Percentiles rank a stretch among this genome's conserved stretches.
phyloP scores from a whole-genome alignment of 2,113 vertebrate genomes.

The Perca schrenkii region DNA sequence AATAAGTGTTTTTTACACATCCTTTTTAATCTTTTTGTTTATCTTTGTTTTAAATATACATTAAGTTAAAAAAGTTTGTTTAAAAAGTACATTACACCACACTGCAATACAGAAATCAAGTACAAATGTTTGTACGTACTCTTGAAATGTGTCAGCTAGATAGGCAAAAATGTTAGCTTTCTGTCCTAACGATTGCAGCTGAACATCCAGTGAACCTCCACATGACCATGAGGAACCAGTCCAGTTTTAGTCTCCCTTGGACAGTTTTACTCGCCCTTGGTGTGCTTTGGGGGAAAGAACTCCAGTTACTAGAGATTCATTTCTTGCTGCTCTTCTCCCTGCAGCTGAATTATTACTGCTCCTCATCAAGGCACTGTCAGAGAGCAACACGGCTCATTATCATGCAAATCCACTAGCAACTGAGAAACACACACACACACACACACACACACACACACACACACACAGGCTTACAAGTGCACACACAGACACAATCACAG shows the following conservation, averaged over 20 bases:
- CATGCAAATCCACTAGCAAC: slow-evolving; percentile 59
- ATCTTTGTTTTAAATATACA: neutral
- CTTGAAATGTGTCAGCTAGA: neutral
- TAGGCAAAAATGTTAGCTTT: neutral
- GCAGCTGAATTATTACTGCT: slow-evolving; percentile 44
- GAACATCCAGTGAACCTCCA: neutral
- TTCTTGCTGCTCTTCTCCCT: slow-evolving; percentile 29
- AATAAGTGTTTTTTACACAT: neutral
- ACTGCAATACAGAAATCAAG: neutral
- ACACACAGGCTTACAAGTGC: slow-evolving; percentile 8
- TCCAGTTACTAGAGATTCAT: slow-evolving; percentile 21
- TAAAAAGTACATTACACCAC: neutral
- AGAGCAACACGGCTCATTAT: slow-evolving; percentile 62
- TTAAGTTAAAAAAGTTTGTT: neutral
- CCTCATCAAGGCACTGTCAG: slow-evolving; percentile 50
- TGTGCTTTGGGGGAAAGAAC: neutral
- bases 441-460: neutral
- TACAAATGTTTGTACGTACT: neutral
- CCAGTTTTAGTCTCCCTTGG: neutral
- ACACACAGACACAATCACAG: slow-evolving; percentile 47
- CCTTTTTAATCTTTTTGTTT: neutral
- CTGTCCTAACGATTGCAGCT: neutral
- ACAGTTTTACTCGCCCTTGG: slow-evolving; percentile 9
- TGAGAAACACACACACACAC: slow-evolving; percentile 20
- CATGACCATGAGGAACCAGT: slow-evolving; percentile 5